Percentiles rank a stretch among this genome's conserved stretches.
Conservation (phyloP, 2,888 invertebrate species). For the Julus scandinavius region DNA sequence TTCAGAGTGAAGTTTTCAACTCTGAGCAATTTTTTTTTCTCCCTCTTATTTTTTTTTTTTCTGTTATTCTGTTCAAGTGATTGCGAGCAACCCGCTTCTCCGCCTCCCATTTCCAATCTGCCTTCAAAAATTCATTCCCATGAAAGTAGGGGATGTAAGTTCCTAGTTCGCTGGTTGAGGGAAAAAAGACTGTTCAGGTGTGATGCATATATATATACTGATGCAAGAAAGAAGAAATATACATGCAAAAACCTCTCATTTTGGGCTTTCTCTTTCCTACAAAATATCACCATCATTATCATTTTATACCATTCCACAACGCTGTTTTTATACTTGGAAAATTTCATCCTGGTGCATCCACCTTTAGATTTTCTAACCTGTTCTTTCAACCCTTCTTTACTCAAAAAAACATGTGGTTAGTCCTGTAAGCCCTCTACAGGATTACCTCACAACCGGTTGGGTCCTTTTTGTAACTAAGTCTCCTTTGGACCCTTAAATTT, state of each 20-base stretch:
- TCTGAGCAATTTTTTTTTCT: constrained; percentile 24
- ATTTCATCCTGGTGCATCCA: no score
- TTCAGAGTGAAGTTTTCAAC: constrained; percentile 15
- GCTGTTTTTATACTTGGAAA: no score
- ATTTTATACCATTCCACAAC: no score
- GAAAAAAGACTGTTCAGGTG: neutral
- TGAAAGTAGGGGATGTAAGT: neutral
- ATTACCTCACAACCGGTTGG: no score
- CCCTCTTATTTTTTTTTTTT: constrained; percentile 8
- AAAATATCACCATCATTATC: no score
- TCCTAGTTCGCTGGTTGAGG: neutral
- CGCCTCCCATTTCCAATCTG: constrained; percentile 36
- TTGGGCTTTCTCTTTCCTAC: neutral
- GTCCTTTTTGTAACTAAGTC: no score
- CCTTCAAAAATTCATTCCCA: constrained; percentile 40
- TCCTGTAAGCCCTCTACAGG: no score
- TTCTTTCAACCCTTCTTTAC: no score
- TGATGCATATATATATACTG: neutral
- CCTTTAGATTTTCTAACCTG: no score
- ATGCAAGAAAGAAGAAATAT: neutral
- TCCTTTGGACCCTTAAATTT: no score
- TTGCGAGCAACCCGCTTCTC: constrained; percentile 9
- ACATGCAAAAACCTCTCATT: neutral
- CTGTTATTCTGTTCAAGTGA: constrained; percentile 24
- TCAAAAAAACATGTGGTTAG: no score